Conservation (phyloP, 2,888 invertebrate genomes). For the Chrysolina americana region DNA sequence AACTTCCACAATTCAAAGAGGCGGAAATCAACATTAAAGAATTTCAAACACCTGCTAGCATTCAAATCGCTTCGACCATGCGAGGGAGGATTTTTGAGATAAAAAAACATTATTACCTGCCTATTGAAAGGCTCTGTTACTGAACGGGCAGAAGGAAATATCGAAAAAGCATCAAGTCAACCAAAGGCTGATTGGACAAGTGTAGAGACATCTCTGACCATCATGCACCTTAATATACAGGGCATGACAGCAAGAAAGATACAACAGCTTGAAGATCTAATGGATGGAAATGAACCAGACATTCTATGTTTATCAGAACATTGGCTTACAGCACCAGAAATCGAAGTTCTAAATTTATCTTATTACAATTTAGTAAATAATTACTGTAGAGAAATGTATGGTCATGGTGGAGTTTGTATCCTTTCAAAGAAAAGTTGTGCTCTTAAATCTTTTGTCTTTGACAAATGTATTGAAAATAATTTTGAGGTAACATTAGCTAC, state of each 20-base stretch:
- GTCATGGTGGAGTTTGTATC: conserved; percentile 13
- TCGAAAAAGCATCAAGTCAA: too few relatives aligned
- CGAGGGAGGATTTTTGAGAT: too few relatives aligned
- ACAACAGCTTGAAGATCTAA: conserved; percentile 24
- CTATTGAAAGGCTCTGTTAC: too few relatives aligned
- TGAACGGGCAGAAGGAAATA: too few relatives aligned
- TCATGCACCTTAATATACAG: conserved; percentile 28
- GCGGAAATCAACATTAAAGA: too few relatives aligned
- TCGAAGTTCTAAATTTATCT: conserved; percentile 9
- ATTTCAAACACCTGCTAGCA: too few relatives aligned
- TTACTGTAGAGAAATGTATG: conserved; percentile 17
- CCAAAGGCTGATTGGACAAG: too few relatives aligned
- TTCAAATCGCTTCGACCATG: too few relatives aligned
- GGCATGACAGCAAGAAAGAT: conserved; percentile 27
- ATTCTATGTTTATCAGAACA: conserved; percentile 28
- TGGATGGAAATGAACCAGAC: conserved; percentile 14
- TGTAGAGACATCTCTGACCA: not conserved
- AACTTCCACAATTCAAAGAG: too few relatives aligned
- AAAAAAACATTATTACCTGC: too few relatives aligned
- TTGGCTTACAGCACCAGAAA: conserved; percentile 23
- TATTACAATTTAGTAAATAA: conserved; percentile 26
- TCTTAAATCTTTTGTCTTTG: conserved; percentile 17
- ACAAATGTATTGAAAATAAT: not conserved
- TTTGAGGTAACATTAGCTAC: too few relatives aligned
- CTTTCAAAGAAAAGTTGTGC: conserved; percentile 17